Conservation (phyloP, 2,797 vertebrate genomes). For the Sandelia bainsii region DNA sequence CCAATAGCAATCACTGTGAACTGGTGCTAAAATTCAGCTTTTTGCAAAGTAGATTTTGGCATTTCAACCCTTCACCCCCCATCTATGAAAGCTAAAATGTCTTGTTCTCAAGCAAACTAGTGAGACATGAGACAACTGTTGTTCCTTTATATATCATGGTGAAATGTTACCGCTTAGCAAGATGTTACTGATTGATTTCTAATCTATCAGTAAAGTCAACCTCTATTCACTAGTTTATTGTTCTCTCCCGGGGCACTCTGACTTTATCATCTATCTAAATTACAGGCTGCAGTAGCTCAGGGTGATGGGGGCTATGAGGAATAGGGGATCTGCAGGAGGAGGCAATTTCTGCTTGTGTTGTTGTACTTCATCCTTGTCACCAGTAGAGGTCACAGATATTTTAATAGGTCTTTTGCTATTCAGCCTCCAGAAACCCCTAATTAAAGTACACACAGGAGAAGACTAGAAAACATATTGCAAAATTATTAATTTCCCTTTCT, state of each 20-base stretch:
- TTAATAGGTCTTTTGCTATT: conserved; percentile 12
- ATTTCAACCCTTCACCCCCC: not conserved
- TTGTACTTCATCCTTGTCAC: conserved; percentile 31
- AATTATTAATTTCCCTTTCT: not conserved
- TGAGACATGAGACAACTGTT: conserved; percentile 1
- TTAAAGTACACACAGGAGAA: not conserved
- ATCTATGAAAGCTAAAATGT: not conserved
- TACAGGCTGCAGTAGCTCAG: conserved; percentile 3
- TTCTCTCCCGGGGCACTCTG: conserved; percentile 14
- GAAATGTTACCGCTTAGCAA: conserved; percentile 1
- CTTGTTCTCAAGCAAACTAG: conserved; percentile 11
- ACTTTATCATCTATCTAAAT: conserved; percentile 33
- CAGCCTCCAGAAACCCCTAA: not conserved
- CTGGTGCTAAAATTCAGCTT: not conserved
- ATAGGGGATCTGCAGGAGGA: not conserved
- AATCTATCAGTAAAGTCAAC: conserved; percentile 24
- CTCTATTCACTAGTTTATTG: conserved; percentile 19
- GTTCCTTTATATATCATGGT: not conserved
- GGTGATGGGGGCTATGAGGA: not conserved
- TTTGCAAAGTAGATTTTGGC: not conserved
- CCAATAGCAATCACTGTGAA: not conserved
- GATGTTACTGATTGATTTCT: conserved; percentile 19
- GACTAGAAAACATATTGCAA: not conserved
- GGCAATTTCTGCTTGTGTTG: conserved; percentile 17
- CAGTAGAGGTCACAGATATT: conserved; percentile 44